phyloP scores from a whole-genome alignment of 1,140 invertebrate species.

The Agrypnia vestita region DNA sequence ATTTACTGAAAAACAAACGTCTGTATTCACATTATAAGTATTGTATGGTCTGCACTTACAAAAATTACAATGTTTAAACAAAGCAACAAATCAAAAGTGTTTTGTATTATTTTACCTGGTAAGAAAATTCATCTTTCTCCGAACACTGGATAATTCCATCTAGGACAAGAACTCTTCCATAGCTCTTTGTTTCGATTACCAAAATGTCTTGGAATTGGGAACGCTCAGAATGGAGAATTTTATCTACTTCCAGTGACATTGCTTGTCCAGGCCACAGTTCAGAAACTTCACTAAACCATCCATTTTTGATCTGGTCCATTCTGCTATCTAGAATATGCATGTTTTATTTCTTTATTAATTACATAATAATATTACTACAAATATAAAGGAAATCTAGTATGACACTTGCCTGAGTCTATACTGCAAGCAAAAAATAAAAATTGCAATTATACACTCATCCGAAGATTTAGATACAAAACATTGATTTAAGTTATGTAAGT shows the following conservation, averaged over 20 bases:
- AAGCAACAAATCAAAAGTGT: background rate
- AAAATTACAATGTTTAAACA: background rate
- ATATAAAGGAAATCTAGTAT: too few relatives aligned
- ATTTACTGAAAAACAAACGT: too few relatives aligned
- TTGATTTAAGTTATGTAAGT: too few relatives aligned
- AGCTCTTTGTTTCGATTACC: slow-evolving; percentile 92
- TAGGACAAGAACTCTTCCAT: slow-evolving; percentile 91
- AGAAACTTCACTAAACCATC: slow-evolving; percentile 94
- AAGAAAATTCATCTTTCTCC: slow-evolving; percentile 96
- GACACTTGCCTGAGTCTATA: too few relatives aligned
- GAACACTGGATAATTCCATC: slow-evolving; percentile 99
- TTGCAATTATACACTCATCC: too few relatives aligned
- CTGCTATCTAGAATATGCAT: slow-evolving; percentile 37
- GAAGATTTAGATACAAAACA: too few relatives aligned
- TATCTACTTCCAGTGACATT: slow-evolving; percentile 91
- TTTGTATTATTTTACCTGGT: slow-evolving; percentile 78
- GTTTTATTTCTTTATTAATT: too few relatives aligned
- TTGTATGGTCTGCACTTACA: background rate
- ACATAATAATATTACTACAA: too few relatives aligned
- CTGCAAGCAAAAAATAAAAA: too few relatives aligned
- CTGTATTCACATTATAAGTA: too few relatives aligned
- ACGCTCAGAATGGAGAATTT: slow-evolving; percentile 86
- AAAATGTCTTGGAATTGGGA: slow-evolving; percentile 93
- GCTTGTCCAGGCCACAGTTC: slow-evolving; percentile 93
- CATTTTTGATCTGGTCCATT: slow-evolving; percentile 79